Conservation (phyloP, 2,113 vertebrate species). For the Carollia perspicillata region DNA sequence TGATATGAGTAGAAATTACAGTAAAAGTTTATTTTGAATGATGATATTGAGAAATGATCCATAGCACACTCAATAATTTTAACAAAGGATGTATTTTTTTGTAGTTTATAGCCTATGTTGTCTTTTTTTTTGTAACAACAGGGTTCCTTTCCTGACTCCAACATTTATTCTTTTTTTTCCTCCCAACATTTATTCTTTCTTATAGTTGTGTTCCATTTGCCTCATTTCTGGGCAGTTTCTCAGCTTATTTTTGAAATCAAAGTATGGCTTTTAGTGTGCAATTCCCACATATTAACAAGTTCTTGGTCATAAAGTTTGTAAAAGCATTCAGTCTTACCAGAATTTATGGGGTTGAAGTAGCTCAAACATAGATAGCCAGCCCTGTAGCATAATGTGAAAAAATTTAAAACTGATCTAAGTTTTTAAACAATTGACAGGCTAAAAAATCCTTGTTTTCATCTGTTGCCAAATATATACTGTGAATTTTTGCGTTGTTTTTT, state of each 20-base stretch:
- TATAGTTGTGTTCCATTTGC: background rate
- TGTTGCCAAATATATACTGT: background rate
- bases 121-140: slow-evolving; percentile 16
- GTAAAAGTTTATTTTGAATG: slow-evolving; percentile 12
- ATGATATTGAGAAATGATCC: slow-evolving; percentile 27
- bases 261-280: background rate
- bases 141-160: background rate
- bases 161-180: background rate
- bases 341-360: background rate
- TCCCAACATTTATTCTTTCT: background rate
- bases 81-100: background rate
- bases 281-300: background rate
- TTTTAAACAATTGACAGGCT: background rate
- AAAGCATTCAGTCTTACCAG: background rate
- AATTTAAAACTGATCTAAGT: background rate
- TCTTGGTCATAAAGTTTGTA: background rate
- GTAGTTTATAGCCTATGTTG: background rate
- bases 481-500: background rate
- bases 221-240: slow-evolving; percentile 15
- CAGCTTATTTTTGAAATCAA: slow-evolving; percentile 23
- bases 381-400: background rate
- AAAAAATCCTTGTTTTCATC: background rate
- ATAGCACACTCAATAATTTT: background rate
- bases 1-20: background rate
- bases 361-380: background rate